Base-by-base conservation (phyloP, 2,888 invertebrate genomes). In the Athrips mouffetella region DNA sequence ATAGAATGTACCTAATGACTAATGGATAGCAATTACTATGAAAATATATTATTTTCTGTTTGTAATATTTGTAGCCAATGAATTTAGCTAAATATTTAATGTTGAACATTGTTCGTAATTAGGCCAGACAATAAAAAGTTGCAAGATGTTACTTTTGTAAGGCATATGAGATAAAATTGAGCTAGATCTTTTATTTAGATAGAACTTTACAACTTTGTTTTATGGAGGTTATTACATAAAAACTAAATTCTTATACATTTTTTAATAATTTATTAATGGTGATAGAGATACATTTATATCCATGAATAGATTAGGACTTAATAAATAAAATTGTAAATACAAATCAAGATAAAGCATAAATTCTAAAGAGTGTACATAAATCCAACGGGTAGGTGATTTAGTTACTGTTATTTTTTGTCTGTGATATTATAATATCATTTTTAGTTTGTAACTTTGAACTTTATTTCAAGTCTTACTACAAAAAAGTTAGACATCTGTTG, bases 281-380 rank as follows among this genome's bases (percentile, higher is more conserved):
- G 15, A 10, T 13, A 30, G 13, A 29, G 29, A 4, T 44, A 44
- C 18, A 7, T 35, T 20, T 29, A 59, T 59, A 62, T 60, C 57
- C 50, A 59, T 62, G 51, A 65, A 59, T 64, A 66, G 39, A 10
- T 45, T 45, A 45, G 35, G 15, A 58, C 55, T 60, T 70, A 71
- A 47, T 69, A 66, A 62, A 54, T 56, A 55, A 64, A 68, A 60
- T 53, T 81, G 80, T 80, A 80, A 67, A 84, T 82, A 81, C 70
- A 51, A 77, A 60, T 73, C 63, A 62, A 66, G 61, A 70, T 73
- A 72, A 85, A 85, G 83, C 86, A 85, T 81, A 70, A 74, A 87
- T 88, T 87, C 85, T 86, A 86, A 87, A 88, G 68, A 73, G 61
- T 84, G 83, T 87, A 84, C 53, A 83, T 83, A 83, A 67, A 73